A percentile compares a stretch with the other conserved stretches of the same genome.
These are phyloP conservation scores for Stratiomys singularior DNA, from an alignment of 2,888 invertebrate species.

Conservation along the genomic window DNA sequence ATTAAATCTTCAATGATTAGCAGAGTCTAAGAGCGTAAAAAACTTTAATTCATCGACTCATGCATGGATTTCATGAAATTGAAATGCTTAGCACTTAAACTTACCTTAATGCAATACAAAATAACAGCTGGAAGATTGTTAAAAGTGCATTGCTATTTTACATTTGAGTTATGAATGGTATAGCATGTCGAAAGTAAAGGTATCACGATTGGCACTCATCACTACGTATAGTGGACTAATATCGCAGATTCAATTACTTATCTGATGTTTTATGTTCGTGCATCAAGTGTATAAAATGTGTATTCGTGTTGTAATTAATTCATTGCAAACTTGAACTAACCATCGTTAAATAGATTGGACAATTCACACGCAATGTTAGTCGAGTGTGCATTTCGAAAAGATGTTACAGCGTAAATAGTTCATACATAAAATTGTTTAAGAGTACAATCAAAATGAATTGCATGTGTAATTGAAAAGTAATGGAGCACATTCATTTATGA, in stretches of 20 bases:
- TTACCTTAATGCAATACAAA: background rate
- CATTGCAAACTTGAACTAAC: slow-evolving; percentile 33
- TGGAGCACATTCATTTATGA: no score
- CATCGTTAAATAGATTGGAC: background rate
- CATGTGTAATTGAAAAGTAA: no score
- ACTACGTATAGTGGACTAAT: slow-evolving; percentile 11
- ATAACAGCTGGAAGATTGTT: background rate
- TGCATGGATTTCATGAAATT: no score
- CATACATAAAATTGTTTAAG: no score
- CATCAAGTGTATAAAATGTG: background rate
- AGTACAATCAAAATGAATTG: no score
- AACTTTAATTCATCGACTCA: background rate
- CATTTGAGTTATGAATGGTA: background rate
- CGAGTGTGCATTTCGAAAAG: background rate
- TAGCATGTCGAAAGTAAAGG: background rate
- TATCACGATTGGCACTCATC: background rate
- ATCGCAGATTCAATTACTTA: slow-evolving; percentile 22
- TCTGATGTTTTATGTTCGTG: background rate
- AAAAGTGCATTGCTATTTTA: background rate
- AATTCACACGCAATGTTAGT: slow-evolving; percentile 6
- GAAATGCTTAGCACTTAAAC: no score
- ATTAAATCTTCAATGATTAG: no score
- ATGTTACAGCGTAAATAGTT: background rate
- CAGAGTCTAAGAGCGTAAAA: background rate
- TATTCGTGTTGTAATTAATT: slow-evolving; percentile 12